Conservation (phyloP, 2,797 vertebrate species). For the Lepus oiostolus region DNA sequence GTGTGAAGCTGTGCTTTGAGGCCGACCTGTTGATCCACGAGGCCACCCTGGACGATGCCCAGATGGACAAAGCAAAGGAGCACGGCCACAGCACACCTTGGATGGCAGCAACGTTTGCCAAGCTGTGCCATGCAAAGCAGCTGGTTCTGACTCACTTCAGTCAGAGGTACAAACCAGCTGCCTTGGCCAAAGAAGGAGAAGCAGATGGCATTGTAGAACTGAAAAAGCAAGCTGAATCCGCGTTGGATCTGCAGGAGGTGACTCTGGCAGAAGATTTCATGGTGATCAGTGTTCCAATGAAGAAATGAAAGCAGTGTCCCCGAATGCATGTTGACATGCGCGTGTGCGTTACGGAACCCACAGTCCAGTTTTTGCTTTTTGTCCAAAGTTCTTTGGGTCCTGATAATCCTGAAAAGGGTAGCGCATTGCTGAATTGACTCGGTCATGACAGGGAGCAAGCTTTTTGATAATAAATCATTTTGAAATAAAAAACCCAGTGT, state of each 20-base stretch:
- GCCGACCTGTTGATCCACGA: conserved; percentile 95
- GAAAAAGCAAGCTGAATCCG: conserved; percentile 91
- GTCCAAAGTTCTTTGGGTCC: conserved; percentile 60
- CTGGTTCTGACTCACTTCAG: conserved; percentile 96
- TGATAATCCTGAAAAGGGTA: conserved; percentile 54
- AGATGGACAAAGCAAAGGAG: conserved; percentile 92
- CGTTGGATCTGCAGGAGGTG: conserved; percentile 89
- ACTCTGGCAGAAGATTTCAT: conserved; percentile 95
- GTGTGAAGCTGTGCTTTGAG: conserved; percentile 86
- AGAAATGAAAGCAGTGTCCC: conserved; percentile 70
- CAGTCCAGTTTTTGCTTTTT: conserved; percentile 27
- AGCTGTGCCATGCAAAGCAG: conserved; percentile 85
- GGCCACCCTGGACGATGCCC: conserved; percentile 93
- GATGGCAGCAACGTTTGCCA: conserved; percentile 91
- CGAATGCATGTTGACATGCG: background rate
- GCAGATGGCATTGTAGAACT: conserved; percentile 87
- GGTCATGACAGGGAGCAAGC: conserved; percentile 55
- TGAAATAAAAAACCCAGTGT: conserved; percentile 40
- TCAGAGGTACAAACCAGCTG: conserved; percentile 93
- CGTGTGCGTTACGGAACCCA: conserved; percentile 1
- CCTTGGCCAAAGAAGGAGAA: conserved; percentile 88
- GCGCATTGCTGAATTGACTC: conserved; percentile 61
- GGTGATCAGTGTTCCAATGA: conserved; percentile 91
- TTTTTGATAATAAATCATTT: conserved; percentile 79
- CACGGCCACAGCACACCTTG: conserved; percentile 94